Percentiles rank a stretch among this genome's conserved stretches.
These are phyloP conservation scores for Nothoprocta perdicaria DNA, from an alignment of 2,113 vertebrate species.

Conservation along the genomic window DNA sequence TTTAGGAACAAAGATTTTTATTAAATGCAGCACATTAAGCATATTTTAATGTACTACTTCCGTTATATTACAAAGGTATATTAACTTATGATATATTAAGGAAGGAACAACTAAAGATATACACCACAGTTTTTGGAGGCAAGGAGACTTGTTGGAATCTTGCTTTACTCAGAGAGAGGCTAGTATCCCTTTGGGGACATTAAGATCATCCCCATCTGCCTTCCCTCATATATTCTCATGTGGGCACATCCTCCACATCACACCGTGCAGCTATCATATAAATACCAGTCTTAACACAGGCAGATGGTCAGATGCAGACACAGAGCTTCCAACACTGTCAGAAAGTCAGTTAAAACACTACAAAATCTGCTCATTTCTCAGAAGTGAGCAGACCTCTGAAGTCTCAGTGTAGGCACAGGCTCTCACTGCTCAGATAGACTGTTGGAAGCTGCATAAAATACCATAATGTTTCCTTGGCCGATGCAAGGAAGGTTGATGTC, in stretches of 20 bases:
- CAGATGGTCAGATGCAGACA: neutral
- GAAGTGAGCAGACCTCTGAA: neutral
- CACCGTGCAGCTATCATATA: neutral
- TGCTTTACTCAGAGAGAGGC: neutral
- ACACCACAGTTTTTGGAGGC: neutral
- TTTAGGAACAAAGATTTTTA: neutral
- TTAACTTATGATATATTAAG: neutral
- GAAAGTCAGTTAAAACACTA: neutral
- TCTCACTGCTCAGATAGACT: neutral
- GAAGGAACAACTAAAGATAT: neutral
- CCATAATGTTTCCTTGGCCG: neutral
- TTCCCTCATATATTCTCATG: neutral
- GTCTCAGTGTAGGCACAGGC: accelerated
- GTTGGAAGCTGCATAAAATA: neutral
- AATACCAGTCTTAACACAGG: neutral
- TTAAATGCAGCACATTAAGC: neutral
- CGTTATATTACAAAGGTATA: neutral
- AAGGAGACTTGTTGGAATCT: neutral
- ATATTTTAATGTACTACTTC: neutral
- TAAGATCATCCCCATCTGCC: neutral
- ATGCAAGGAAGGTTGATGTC: neutral
- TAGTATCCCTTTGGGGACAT: neutral
- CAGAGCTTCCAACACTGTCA: neutral
- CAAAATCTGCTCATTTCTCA: neutral
- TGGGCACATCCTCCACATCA: neutral